Evolutionary conservation across 2,888 invertebrate species (phyloP).

Genomic region (Tetragnatha montana): DNA sequence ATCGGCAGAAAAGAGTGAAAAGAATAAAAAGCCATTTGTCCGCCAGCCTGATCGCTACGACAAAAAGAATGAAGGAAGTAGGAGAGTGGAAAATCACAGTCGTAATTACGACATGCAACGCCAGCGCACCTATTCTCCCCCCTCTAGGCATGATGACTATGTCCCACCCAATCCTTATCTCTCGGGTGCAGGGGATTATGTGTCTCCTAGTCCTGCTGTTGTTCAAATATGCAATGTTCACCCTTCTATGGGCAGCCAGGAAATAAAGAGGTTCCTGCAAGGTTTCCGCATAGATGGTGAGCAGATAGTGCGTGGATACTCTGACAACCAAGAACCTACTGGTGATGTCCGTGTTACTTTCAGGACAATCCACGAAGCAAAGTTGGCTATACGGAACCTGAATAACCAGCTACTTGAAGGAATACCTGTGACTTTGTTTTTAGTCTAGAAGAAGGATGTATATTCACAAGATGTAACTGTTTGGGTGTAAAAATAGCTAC

Average conservation of each 20-base stretch:
- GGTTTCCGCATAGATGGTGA: conserved; percentile 88
- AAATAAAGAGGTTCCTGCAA: conserved; percentile 90
- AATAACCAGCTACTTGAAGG: conserved; percentile 73
- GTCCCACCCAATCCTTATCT: neutral
- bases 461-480: too few relatives aligned
- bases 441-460: neutral
- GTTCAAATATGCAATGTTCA: conserved; percentile 92
- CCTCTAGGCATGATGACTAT: neutral
- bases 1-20: neutral
- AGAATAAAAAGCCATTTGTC: neutral
- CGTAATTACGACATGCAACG: neutral
- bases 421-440: conserved; percentile 50
- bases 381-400: conserved; percentile 81
- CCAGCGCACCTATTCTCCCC: neutral
- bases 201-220: conserved; percentile 78
- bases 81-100: neutral
- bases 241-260: conserved; percentile 89
- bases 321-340: conserved; percentile 90
- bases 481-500: too few relatives aligned
- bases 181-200: neutral
- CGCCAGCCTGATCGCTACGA: too few relatives aligned
- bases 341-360: conserved; percentile 94
- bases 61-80: neutral
- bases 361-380: conserved; percentile 85
- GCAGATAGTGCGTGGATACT: conserved; percentile 85